phyloP scores from a whole-genome alignment of 2,888 invertebrate genomes.

The Geophilus truncorum region DNA sequence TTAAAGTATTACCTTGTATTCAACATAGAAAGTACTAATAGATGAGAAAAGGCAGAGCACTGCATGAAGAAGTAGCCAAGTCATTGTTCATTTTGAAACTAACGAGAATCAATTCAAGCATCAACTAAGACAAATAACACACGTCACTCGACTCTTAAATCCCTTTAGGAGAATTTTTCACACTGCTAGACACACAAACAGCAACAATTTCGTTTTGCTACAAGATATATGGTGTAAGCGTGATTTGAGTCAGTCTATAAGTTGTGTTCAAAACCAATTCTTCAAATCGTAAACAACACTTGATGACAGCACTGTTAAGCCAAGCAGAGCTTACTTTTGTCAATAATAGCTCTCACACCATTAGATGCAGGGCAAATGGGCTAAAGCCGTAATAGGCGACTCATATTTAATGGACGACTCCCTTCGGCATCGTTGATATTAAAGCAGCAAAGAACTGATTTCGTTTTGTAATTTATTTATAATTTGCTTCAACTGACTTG shows the following conservation, averaged over 20 bases:
- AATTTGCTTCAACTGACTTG: too few species aligned
- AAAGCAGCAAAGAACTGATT: neutral
- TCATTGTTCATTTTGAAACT: neutral
- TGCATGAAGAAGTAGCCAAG: neutral
- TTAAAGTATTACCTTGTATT: too few species aligned
- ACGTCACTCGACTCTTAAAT: neutral
- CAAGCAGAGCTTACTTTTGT: neutral
- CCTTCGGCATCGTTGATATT: neutral
- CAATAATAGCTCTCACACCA: conserved; percentile 2
- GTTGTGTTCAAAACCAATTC: neutral
- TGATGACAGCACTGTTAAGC: conserved; percentile 2
- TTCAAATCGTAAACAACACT: neutral
- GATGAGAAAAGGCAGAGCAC: too few species aligned
- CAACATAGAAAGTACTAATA: too few species aligned
- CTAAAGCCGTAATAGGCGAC: neutral
- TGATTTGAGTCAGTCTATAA: neutral
- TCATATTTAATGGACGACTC: neutral
- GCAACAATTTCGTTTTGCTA: neutral
- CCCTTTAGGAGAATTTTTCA: conserved; percentile 7
- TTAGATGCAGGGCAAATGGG: neutral
- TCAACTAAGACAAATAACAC: neutral
- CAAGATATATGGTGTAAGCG: neutral
- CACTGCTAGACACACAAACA: neutral
- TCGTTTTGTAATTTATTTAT: too few species aligned
- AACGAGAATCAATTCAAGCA: neutral